These are phyloP conservation scores for Lottia gigantea DNA, from an alignment of 2,888 invertebrate genomes.

Conservation along the genomic window DNA sequence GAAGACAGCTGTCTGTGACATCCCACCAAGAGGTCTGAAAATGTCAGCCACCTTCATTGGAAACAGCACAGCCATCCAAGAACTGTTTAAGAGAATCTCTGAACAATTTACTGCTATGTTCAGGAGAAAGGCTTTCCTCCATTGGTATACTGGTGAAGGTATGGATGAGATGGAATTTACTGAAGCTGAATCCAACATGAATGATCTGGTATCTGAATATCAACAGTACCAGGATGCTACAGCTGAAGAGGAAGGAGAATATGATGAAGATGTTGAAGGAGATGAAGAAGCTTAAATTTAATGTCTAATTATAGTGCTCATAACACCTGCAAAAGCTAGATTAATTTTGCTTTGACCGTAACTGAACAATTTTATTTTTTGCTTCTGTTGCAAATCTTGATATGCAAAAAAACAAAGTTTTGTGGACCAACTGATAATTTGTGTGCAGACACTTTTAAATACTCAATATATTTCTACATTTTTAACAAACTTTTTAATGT, in stretches of 20 bases:
- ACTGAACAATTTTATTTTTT: too few species aligned
- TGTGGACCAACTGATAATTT: too few species aligned
- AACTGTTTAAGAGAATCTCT: not conserved
- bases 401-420: too few species aligned
- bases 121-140: slow-evolving; percentile 7
- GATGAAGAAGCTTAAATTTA: not conserved
- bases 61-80: slow-evolving; percentile 6
- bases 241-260: slow-evolving; percentile 9
- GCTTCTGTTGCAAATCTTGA: too few species aligned
- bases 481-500: too few species aligned
- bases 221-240: slow-evolving; percentile 10
- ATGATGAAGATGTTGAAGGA: not conserved
- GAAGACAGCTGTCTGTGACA: slow-evolving; percentile 3
- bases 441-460: too few species aligned
- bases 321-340: too few species aligned
- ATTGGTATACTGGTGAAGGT: slow-evolving; percentile 11
- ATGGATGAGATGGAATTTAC: slow-evolving; percentile 11
- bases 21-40: slow-evolving; percentile 7
- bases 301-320: too few species aligned
- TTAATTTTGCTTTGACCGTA: too few species aligned
- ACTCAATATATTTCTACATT: too few species aligned
- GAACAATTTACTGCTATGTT: slow-evolving; percentile 9
- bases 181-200: slow-evolving; percentile 6
- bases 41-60: slow-evolving; percentile 3
- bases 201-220: slow-evolving; percentile 9